Evolutionary conservation across 92 coral and sea anemone species (phyloP).

Genomic region (Bergia sp.): DNA sequence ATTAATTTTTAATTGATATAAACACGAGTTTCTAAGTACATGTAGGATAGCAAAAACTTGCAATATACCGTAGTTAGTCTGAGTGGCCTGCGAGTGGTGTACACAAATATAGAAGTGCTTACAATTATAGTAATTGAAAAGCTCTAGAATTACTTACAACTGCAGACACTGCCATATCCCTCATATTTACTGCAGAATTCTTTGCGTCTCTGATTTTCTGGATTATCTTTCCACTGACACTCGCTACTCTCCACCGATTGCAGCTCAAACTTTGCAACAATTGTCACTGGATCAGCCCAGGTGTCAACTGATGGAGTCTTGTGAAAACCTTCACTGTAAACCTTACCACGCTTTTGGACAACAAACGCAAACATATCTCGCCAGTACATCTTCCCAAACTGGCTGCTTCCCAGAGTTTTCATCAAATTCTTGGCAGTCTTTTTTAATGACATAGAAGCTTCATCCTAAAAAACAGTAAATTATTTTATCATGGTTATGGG

Average conservation of each 20-base stretch:
- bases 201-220: constrained; percentile 70
- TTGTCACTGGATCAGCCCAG: constrained; percentile 92
- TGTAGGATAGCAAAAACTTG: no score
- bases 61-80: no score
- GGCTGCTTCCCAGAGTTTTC: constrained; percentile 84
- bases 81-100: neutral
- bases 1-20: no score
- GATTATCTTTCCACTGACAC: constrained; percentile 89
- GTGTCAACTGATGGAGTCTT: constrained; percentile 77
- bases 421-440: constrained; percentile 85
- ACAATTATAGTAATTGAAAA: neutral
- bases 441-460: constrained; percentile 81
- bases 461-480: constrained; percentile 67
- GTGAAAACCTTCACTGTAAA: constrained; percentile 82
- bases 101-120: neutral
- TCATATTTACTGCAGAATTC: constrained; percentile 93
- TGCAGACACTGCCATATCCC: constrained; percentile 98
- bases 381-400: constrained; percentile 83
- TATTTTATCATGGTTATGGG: no score
- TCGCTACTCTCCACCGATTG: constrained; percentile 69
- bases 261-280: constrained; percentile 75
- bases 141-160: constrained; percentile 76
- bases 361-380: constrained; percentile 94
- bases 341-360: constrained; percentile 89
- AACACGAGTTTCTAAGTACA: no score